These are phyloP conservation scores for Dendrocincla fuliginosa DNA, from an alignment of 2,797 vertebrate species.

Conservation along the genomic window DNA sequence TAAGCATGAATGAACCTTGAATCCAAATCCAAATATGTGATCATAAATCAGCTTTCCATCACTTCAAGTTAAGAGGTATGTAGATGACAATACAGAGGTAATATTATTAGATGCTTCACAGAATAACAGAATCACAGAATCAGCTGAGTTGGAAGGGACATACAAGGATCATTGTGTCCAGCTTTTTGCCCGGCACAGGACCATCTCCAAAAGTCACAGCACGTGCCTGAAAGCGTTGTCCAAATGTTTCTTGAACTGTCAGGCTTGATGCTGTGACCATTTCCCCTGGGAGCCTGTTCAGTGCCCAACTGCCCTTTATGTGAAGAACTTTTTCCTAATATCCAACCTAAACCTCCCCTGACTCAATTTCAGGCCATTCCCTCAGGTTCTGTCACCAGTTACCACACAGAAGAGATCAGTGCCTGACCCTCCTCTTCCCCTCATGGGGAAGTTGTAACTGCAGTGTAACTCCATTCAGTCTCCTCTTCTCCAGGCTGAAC, in stretches of 20 bases:
- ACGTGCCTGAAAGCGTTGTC: not conserved
- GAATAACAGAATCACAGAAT: not conserved
- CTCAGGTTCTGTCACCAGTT: not conserved
- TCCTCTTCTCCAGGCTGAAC: not conserved
- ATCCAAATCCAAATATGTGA: not conserved
- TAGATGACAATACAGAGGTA: not conserved
- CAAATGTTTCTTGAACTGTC: not conserved
- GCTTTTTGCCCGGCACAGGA: not conserved
- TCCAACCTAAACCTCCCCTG: not conserved
- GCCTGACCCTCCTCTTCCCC: not conserved
- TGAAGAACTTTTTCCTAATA: not conserved
- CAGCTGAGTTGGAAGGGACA: not conserved
- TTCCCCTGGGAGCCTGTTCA: not conserved
- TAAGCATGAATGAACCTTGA: not conserved
- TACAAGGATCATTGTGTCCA: not conserved
- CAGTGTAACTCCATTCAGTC: not conserved
- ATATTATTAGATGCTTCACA: not conserved
- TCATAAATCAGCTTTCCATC: not conserved
- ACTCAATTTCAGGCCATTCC: not conserved
- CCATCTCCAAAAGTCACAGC: not conserved
- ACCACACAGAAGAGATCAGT: not conserved
- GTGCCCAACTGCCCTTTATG: not conserved
- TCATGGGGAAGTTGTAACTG: not conserved
- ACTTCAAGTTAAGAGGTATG: not conserved
- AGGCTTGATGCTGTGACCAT: not conserved